These are phyloP conservation scores for Xiphorhynchus elegans DNA, from an alignment of 2,113 vertebrate genomes.

Conservation along the genomic window DNA sequence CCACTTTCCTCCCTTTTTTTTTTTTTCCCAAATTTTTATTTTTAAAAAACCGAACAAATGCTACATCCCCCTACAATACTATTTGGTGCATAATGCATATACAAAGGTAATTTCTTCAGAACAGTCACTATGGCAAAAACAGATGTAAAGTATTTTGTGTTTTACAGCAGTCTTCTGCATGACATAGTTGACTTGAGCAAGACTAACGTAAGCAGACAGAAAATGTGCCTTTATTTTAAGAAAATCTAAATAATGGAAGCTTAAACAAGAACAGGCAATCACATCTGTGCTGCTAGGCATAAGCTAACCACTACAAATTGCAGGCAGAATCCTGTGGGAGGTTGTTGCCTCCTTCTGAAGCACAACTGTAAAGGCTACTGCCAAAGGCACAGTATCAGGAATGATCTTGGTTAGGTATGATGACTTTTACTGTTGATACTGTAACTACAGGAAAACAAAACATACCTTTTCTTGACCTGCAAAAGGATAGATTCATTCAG, in stretches of 20 bases:
- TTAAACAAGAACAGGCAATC: conserved; percentile 17
- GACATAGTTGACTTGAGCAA: background rate
- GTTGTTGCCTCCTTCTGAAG: conserved; percentile 14
- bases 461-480: conserved; percentile 45
- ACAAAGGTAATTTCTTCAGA: background rate
- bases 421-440: background rate
- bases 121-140: background rate
- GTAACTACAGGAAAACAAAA: conserved; percentile 2
- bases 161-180: background rate
- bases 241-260: background rate
- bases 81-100: background rate
- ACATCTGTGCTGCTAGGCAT: conserved; percentile 12
- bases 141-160: background rate
- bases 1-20: background rate
- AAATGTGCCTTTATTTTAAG: conserved; percentile 11
- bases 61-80: background rate
- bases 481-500: conserved; percentile 51
- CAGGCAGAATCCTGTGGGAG: background rate
- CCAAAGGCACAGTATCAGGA: background rate
- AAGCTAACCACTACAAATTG: background rate
- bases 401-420: background rate
- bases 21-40: background rate
- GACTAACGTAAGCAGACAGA: background rate
- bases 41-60: background rate
- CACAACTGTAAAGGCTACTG: background rate